These are phyloP conservation scores for Opisthograptis luteolata DNA, from an alignment of 2,888 invertebrate genomes.

Conservation along the genomic window DNA sequence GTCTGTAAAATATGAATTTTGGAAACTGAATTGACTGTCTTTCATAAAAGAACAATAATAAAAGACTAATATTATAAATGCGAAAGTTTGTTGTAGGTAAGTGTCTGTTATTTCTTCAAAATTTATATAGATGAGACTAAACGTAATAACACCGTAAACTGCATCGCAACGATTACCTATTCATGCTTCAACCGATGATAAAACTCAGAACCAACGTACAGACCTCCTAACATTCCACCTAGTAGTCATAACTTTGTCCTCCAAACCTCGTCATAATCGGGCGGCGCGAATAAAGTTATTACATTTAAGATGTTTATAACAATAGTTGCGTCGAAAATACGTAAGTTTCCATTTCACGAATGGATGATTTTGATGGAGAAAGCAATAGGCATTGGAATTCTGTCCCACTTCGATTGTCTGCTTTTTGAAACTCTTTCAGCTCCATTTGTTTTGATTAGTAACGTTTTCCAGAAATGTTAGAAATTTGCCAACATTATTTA, in stretches of 20 bases:
- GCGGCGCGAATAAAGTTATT: slow-evolving; percentile 10
- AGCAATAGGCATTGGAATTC: slow-evolving; percentile 53
- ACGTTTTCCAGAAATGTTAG: slow-evolving; percentile 26
- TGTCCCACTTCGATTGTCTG: slow-evolving; percentile 35
- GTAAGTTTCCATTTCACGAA: slow-evolving; percentile 70
- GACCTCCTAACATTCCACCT: slow-evolving; percentile 5
- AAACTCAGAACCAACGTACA: not conserved
- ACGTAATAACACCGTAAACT: not conserved
- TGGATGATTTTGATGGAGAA: slow-evolving; percentile 68
- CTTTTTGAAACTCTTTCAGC: slow-evolving; percentile 39
- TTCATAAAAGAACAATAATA: too few relatives aligned
- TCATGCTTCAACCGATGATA: not conserved
- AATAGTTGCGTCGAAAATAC: slow-evolving; percentile 29
- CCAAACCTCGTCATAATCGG: slow-evolving; percentile 1
- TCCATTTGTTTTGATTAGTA: slow-evolving; percentile 37
- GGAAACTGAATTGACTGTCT: too few relatives aligned
- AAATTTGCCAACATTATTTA: slow-evolving; percentile 24
- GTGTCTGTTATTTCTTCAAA: too few relatives aligned
- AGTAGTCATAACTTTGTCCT: not conserved
- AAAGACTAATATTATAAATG: too few relatives aligned
- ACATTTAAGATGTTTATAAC: slow-evolving; percentile 11
- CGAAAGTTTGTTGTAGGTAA: too few relatives aligned
- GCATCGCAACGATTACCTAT: not conserved
- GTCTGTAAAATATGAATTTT: too few relatives aligned
- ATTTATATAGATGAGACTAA: too few relatives aligned